These are phyloP conservation scores for Ischnus inquisitorius DNA, from an alignment of 2,888 invertebrate genomes.

Conservation along the genomic window DNA sequence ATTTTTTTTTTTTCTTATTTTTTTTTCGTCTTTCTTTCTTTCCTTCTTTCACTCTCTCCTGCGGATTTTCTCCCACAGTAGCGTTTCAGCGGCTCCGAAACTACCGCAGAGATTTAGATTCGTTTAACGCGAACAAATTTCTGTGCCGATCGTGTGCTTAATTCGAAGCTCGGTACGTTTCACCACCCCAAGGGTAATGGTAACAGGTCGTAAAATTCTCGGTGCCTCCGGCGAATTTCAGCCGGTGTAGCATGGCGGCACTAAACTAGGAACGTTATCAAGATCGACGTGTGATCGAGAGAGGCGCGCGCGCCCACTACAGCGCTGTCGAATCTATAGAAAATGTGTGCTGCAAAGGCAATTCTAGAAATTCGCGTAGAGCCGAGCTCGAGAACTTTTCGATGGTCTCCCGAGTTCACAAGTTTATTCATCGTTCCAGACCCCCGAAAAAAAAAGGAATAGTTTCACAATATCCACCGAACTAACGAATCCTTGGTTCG, in stretches of 20 bases:
- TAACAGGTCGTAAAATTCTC: slow-evolving; percentile 55
- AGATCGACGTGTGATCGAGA: slow-evolving; percentile 72
- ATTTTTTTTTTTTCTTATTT: slow-evolving; percentile 43
- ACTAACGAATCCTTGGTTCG: not conserved
- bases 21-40: not conserved
- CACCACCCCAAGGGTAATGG: slow-evolving; percentile 18
- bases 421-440: slow-evolving; percentile 3
- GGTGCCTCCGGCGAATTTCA: slow-evolving; percentile 54
- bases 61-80: slow-evolving; percentile 24
- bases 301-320: slow-evolving; percentile 19
- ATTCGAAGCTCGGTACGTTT: slow-evolving; percentile 48
- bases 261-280: slow-evolving; percentile 67
- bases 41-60: not conserved
- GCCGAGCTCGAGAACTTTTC: slow-evolving; percentile 10
- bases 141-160: slow-evolving; percentile 62
- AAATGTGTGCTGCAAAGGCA: slow-evolving; percentile 43
- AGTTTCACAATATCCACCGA: not conserved
- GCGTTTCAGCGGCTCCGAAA: slow-evolving; percentile 28
- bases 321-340: slow-evolving; percentile 39
- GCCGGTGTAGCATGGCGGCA: slow-evolving; percentile 43
- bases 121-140: slow-evolving; percentile 65
- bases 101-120: slow-evolving; percentile 56
- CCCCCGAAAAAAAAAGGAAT: not conserved
- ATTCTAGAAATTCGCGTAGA: not conserved
- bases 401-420: not conserved